phyloP scores from a whole-genome alignment of 2,113 vertebrate genomes.

The Rhinogobius similis region DNA sequence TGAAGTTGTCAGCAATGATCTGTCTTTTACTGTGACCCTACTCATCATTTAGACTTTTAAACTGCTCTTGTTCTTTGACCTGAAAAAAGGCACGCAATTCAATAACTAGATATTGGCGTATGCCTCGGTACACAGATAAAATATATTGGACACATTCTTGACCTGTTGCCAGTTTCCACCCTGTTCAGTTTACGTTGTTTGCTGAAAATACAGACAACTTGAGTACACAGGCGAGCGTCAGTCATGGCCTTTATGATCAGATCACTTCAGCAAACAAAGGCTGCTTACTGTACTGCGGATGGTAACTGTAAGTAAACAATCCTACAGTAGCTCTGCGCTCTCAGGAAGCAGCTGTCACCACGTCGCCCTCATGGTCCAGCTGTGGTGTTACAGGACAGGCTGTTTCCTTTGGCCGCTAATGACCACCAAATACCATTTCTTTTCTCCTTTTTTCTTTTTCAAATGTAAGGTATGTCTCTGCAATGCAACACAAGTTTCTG shows the following conservation, averaged over 20 bases:
- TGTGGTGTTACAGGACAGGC: constrained; percentile 7
- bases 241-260: neutral
- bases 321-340: neutral
- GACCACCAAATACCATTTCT: neutral
- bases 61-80: constrained; percentile 7
- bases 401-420: neutral
- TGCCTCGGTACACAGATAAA: constrained; percentile 15
- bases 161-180: constrained; percentile 3
- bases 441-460: neutral
- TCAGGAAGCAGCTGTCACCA: constrained; percentile 12
- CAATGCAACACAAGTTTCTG: neutral
- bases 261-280: neutral
- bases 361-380: neutral
- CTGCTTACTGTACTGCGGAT: neutral
- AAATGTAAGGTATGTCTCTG: neutral
- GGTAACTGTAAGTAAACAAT: constrained; percentile 5
- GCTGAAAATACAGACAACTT: constrained; percentile 2
- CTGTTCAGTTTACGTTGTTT: neutral
- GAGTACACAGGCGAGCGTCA: neutral
- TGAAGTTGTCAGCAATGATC: constrained; percentile 1
- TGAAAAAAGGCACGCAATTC: constrained; percentile 7
- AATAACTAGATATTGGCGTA: constrained; percentile 11
- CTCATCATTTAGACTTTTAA: constrained; percentile 3
- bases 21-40: constrained; percentile 4
- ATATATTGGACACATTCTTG: constrained; percentile 10